phyloP scores from a whole-genome alignment of 2,113 vertebrate species.

The Spilogale gracilis region DNA sequence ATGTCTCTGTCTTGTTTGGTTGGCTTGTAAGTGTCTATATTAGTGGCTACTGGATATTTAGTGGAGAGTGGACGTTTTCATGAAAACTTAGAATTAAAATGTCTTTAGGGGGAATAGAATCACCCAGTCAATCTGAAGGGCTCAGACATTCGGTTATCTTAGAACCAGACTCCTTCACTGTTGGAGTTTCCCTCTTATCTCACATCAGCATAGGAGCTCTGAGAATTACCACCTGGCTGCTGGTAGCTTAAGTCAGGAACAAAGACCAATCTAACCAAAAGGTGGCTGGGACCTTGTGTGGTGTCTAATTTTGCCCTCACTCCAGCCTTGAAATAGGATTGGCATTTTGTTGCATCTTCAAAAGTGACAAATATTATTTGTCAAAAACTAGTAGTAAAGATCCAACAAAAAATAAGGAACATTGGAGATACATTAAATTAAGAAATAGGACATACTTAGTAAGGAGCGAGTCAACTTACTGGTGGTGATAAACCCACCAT shows the following conservation, averaged over 20 bases:
- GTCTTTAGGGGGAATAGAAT: background rate
- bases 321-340: background rate
- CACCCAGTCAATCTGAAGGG: background rate
- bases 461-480: accelerated
- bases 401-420: background rate
- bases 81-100: background rate
- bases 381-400: background rate
- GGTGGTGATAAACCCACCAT: accelerated
- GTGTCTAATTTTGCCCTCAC: background rate
- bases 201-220: background rate
- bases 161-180: background rate
- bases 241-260: background rate
- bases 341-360: background rate
- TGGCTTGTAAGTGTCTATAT: background rate
- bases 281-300: accelerated
- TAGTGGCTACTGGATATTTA: too few relatives aligned
- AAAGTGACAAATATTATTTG: background rate
- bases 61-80: background rate
- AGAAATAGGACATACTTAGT: background rate
- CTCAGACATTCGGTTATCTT: background rate
- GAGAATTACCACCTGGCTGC: background rate
- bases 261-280: background rate
- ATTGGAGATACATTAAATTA: background rate
- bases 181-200: background rate
- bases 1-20: background rate